A percentile compares a stretch with the other conserved stretches of the same genome.
Evolutionary conservation across 2,888 invertebrate species (phyloP).

Genomic region (Noctuana brunneofusca): DNA sequence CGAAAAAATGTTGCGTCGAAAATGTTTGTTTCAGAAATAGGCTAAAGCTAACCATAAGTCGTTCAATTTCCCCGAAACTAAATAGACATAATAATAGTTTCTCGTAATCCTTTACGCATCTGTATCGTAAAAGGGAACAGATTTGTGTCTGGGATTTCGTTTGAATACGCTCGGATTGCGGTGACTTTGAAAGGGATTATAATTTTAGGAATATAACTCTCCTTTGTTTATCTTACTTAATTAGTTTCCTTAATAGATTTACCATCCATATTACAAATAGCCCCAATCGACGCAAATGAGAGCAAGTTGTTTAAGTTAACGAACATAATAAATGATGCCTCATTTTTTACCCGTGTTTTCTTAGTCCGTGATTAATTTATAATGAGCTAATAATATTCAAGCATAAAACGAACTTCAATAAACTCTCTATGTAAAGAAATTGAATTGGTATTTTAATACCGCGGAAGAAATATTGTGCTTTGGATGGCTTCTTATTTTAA

Average conservation of each 20-base stretch:
- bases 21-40: slow-evolving; percentile 39
- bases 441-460: slow-evolving; percentile 20
- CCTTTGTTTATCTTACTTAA: slow-evolving; percentile 32
- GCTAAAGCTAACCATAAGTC: slow-evolving; percentile 45
- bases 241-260: slow-evolving; percentile 31
- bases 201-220: slow-evolving; percentile 40
- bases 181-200: slow-evolving; percentile 47
- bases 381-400: slow-evolving; percentile 32
- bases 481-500: slow-evolving; percentile 11
- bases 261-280: slow-evolving; percentile 31
- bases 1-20: slow-evolving; percentile 5
- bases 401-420: slow-evolving; percentile 31
- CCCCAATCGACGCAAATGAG: slow-evolving; percentile 31
- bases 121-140: slow-evolving; percentile 58
- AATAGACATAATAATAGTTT: slow-evolving; percentile 59
- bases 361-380: slow-evolving; percentile 34
- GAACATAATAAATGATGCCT: slow-evolving; percentile 35
- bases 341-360: slow-evolving; percentile 34
- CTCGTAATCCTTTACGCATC: slow-evolving; percentile 63
- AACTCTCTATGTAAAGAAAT: slow-evolving; percentile 19
- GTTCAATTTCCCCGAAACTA: slow-evolving; percentile 52
- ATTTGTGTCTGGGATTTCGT: slow-evolving; percentile 60
- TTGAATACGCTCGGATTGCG: slow-evolving; percentile 52
- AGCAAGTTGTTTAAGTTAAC: slow-evolving; percentile 31
- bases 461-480: slow-evolving; percentile 50